These are phyloP conservation scores for Orycteropus afer DNA, from an alignment of 2,113 vertebrate species.

Conservation along the genomic window DNA sequence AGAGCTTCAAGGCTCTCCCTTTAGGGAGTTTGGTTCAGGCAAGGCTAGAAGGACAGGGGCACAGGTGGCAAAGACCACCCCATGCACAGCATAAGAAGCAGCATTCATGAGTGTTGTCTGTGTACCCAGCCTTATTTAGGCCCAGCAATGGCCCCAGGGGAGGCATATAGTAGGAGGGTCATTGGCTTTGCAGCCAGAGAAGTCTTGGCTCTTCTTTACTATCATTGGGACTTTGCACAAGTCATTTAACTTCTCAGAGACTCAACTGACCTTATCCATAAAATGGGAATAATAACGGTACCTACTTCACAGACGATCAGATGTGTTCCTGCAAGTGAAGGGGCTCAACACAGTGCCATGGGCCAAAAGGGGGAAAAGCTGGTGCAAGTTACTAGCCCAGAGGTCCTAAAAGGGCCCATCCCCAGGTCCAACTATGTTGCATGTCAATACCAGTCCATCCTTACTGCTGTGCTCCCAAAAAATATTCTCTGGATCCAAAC, in stretches of 20 bases:
- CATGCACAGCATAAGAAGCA: neutral
- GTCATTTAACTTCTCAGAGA: neutral
- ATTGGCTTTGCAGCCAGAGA: neutral
- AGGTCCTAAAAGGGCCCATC: neutral
- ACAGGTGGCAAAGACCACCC: neutral
- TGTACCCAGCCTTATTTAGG: neutral
- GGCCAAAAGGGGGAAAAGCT: neutral
- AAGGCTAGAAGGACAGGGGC: neutral
- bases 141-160: neutral
- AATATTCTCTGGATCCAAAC: neutral
- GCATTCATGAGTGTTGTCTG: accelerated
- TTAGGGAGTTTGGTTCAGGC: neutral
- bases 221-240: neutral
- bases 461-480: neutral
- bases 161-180: neutral
- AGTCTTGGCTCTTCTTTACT: neutral
- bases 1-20: neutral
- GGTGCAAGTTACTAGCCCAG: neutral
- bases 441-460: neutral
- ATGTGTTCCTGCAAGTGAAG: no score
- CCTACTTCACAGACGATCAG: neutral
- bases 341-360: neutral
- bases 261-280: neutral
- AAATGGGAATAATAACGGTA: neutral
- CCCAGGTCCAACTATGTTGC: neutral